Evolutionary conservation across 2,797 vertebrate species (phyloP).

Genomic region (Octomys mimax): DNA sequence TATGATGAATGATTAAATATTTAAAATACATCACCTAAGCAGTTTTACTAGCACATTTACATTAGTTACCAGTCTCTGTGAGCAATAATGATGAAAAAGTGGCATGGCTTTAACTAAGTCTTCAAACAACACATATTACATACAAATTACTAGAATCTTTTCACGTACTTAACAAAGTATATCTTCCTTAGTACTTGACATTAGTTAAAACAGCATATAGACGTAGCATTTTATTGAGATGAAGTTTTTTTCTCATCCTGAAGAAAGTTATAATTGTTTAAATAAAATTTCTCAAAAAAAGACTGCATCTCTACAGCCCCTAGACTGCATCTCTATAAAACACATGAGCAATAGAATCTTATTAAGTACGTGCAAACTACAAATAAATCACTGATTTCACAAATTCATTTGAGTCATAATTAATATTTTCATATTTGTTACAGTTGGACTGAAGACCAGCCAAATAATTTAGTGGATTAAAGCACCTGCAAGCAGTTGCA

Average conservation of each 20-base stretch:
- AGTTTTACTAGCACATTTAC: constrained; percentile 48
- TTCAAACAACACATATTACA: background rate
- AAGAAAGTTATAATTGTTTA: background rate
- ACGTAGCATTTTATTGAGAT: background rate
- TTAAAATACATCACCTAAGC: background rate
- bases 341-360: constrained; percentile 31
- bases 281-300: constrained; percentile 53
- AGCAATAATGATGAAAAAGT: background rate
- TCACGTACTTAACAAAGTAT: background rate
- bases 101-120: background rate
- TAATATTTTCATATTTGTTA: constrained; percentile 51
- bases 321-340: constrained; percentile 20
- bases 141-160: background rate
- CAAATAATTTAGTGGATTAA: too few species aligned
- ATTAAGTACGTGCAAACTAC: background rate
- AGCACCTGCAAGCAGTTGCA: too few species aligned
- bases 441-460: too few species aligned
- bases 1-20: constrained; percentile 48
- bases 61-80: background rate
- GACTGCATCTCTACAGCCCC: background rate
- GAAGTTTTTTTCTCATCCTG: background rate
- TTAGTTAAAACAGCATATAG: background rate
- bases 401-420: background rate
- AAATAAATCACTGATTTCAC: constrained; percentile 24
- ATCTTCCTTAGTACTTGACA: background rate